A percentile compares a stretch with the other conserved stretches of the same genome.
Evolutionary conservation across 2,113 vertebrate species (phyloP).

Genomic region (Nicator chloris): DNA sequence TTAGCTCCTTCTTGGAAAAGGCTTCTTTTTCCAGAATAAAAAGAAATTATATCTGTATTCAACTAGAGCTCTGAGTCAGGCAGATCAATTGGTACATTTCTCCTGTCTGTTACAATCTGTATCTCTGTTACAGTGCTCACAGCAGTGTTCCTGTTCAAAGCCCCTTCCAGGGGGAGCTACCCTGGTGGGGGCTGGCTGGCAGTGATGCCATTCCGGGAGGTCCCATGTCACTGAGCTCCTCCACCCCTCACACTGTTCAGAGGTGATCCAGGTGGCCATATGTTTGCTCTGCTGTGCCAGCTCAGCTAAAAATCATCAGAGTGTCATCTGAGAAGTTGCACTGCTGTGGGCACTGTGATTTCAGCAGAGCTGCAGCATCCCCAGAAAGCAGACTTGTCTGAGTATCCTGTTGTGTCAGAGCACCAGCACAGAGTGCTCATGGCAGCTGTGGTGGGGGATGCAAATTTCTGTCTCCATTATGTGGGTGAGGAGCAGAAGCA

Average conservation of each 20-base stretch:
- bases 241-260: rapidly evolving
- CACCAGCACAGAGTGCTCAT: background rate
- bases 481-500: background rate
- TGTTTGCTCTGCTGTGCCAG: background rate
- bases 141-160: background rate
- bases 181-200: background rate
- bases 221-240: background rate
- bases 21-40: background rate
- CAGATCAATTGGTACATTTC: background rate
- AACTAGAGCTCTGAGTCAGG: background rate
- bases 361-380: background rate
- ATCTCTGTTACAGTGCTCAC: background rate
- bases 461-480: background rate
- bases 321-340: background rate
- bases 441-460: background rate
- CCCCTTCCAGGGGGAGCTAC: background rate
- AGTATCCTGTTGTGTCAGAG: background rate
- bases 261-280: background rate
- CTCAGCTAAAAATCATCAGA: background rate
- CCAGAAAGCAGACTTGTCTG: background rate
- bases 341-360: background rate
- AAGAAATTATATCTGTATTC: background rate
- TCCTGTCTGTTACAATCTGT: background rate
- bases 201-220: rapidly evolving
- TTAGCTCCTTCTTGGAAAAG: background rate